phyloP scores from a whole-genome alignment of 2,888 invertebrate genomes.

The Xylota sylvarum region DNA sequence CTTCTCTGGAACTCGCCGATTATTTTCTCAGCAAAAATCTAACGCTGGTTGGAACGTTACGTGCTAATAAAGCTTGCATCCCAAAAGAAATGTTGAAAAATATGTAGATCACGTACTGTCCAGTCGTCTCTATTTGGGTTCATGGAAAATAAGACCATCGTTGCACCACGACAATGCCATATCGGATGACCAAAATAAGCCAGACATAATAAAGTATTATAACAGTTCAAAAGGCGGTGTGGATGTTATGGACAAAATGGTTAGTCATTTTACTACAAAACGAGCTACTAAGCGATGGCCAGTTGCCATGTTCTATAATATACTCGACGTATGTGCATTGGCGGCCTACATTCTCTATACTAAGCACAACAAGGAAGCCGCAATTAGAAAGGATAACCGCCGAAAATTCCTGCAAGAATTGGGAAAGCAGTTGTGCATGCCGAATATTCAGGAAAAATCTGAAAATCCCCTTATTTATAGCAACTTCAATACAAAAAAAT shows the following conservation, averaged over 20 bases:
- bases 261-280: neutral
- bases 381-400: constrained; percentile 4
- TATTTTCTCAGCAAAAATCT: constrained; percentile 27
- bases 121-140: constrained; percentile 34
- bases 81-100: constrained; percentile 31
- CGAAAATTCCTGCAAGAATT: neutral
- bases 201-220: constrained; percentile 29
- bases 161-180: constrained; percentile 23
- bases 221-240: constrained; percentile 40
- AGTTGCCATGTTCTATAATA: too few relatives aligned
- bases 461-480: neutral
- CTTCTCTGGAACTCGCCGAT: constrained; percentile 33
- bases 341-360: too few relatives aligned
- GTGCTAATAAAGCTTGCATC: constrained; percentile 37
- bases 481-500: too few relatives aligned
- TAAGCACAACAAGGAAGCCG: neutral
- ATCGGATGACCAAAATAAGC: constrained; percentile 7
- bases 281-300: too few relatives aligned
- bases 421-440: neutral
- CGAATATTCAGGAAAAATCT: constrained; percentile 4
- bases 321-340: too few relatives aligned
- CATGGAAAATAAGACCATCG: constrained; percentile 10
- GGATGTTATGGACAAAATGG: constrained; percentile 23
- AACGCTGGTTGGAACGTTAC: constrained; percentile 41
- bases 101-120: neutral